Conservation (phyloP, 2,888 invertebrate species). For the Drosophila peninsularis region DNA sequence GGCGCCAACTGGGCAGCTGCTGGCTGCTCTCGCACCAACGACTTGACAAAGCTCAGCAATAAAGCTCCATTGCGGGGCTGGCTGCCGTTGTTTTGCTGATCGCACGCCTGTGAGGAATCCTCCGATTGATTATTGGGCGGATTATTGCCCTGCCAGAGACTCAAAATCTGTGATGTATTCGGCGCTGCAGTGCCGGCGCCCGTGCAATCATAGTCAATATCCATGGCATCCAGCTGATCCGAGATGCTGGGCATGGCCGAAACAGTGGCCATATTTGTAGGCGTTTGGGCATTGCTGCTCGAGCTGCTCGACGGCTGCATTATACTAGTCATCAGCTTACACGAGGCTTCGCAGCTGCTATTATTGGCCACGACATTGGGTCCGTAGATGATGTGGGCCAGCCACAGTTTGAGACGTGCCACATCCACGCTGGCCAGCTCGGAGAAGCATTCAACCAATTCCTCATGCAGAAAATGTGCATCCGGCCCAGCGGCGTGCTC, state of each 20-base stretch:
- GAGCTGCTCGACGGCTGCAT: constrained; percentile 84
- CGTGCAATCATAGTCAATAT: constrained; percentile 84
- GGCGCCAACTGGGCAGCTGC: constrained; percentile 75
- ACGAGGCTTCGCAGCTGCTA: constrained; percentile 65
- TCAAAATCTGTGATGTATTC: constrained; percentile 72
- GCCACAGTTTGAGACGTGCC: constrained; percentile 87
- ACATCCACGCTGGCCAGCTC: constrained; percentile 88
- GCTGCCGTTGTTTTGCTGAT: constrained; percentile 63
- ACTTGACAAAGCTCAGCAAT: constrained; percentile 89
- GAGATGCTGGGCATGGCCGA: constrained; percentile 84
- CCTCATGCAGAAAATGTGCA: constrained; percentile 87
- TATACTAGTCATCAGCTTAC: constrained; percentile 68
- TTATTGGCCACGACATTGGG: constrained; percentile 80
- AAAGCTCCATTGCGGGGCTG: constrained; percentile 88
- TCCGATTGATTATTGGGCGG: constrained; percentile 85
- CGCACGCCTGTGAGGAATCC: constrained; percentile 80
- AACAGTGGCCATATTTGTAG: constrained; percentile 85
- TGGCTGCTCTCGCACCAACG: constrained; percentile 88
- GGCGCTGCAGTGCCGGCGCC: constrained; percentile 59
- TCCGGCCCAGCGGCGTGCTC: constrained; percentile 88
- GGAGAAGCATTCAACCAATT: constrained; percentile 88
- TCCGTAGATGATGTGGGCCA: constrained; percentile 88
- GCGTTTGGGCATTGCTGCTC: constrained; percentile 86
- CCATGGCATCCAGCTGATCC: constrained; percentile 84
- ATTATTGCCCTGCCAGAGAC: constrained; percentile 83